Evolutionary conservation across 2,888 invertebrate species (phyloP), one percentile per base, ranked within the genome.

Genomic region (Nymphalis urticae): DNA sequence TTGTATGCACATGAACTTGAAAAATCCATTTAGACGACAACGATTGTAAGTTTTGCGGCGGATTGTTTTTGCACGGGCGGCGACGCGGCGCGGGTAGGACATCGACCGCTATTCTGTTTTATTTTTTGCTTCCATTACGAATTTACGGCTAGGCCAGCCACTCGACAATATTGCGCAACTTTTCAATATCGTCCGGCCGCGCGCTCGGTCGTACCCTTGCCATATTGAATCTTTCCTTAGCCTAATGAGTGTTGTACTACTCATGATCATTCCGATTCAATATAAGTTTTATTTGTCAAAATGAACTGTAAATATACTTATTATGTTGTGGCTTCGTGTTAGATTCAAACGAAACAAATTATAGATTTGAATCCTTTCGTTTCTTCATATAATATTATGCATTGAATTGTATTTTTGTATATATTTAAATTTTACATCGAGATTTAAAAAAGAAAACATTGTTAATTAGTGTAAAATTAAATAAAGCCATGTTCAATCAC

Each of bases 111-210:
- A 80, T 71, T 76, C 84, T 82, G 85, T 87, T 91, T 89, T 88
- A 87, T 90, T 91, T 91, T 92, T 92, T 92, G 89, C 85, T 79
- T 82, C 90, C 91, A 91, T 91, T 92, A 91, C 90, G 87, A 91
- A 91, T 92, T 90, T 92, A 92, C 90, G 89, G 86, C 79, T 81
- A 79, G 85, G 81, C 85, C 84, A 85, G 82, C 87, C 85, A 89
- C 90, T 90, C 88, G 89, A 89, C 91, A 91, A 90, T 92, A 92
- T 92, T 91, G 91, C 89, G 86, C 87, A 89, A 92, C 89, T 92
- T 92, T 92, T 92, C 92, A 92, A 92, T 92, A 92, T 91, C 90
- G 88, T 87, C 85, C 86, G 83, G 83, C 82, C 81, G 81, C 78
- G 82, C 81, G 82, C 77, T 80, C 69, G 66, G 69, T 67, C 79